Evolutionary conservation across 2,888 invertebrate species (phyloP), one percentile per base, ranked within the genome.

Genomic region (Nomada flava): DNA sequence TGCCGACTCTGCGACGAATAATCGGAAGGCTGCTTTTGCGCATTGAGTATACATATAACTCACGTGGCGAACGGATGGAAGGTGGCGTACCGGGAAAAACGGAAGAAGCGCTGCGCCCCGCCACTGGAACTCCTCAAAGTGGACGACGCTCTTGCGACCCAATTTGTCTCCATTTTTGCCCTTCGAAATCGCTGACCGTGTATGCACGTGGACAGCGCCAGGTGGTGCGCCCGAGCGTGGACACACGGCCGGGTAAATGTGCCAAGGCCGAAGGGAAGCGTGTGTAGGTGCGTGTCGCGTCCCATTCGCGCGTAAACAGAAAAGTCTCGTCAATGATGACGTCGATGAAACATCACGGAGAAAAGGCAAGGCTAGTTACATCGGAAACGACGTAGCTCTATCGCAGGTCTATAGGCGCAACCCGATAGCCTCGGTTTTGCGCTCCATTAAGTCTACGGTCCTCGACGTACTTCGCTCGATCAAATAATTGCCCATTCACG

Each of bases 261-360:
- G 83, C 83, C 83, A 83, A 83, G 83, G 83, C 55, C 47, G 62
- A 69, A 57, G 42, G 23, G 53, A 29, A 60, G 60, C 23, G 57
- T 13, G 62, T 50, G 20, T 68, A 62, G 53, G 47, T 29, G 26
- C 72, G 50, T 13, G 72, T 53, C 60, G 69, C 44, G 53, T 42
- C 5, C 72, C 26, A 60, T 36, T 13, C 74, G 65, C 79, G 63
- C 70, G 67, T 80, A 76, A 81, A 76, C 82, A 74, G 68, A 71
- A 62, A 80, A 67, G 53, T 67, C 63, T 72, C 78, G 73, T 78
- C 78, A 68, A 55, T 57, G 29, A 11, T 73, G 47, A 60, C 79
- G 80, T 70, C 80, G 74, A 57, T 47, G 65, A 42, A 57, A 79
- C 80, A 79, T 82, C 79, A 79, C 53, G 20, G 65, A 62, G 63